phyloP scores from a whole-genome alignment of 2,797 vertebrate species.

The Chiloscyllium punctatum region DNA sequence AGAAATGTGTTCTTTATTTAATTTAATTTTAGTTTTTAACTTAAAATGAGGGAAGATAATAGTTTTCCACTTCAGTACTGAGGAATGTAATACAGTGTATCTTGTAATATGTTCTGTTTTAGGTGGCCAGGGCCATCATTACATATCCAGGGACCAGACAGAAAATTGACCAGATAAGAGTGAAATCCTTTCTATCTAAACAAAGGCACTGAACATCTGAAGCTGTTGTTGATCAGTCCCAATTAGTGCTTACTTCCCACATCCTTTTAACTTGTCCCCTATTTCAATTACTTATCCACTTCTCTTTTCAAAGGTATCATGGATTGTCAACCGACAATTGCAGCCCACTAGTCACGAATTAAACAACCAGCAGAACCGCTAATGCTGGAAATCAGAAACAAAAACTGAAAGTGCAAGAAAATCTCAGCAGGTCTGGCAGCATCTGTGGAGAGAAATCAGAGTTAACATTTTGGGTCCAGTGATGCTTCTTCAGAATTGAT shows the following conservation, averaged over 20 bases:
- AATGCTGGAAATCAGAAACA: too few relatives aligned
- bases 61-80: background rate
- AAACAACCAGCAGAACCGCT: background rate
- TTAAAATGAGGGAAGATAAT: too few relatives aligned
- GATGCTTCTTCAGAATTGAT: too few relatives aligned
- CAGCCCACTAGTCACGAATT: background rate
- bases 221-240: background rate
- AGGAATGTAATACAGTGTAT: too few relatives aligned
- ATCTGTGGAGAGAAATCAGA: too few relatives aligned
- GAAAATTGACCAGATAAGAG: background rate
- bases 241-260: background rate
- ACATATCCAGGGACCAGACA: background rate
- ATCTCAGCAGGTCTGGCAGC: too few relatives aligned
- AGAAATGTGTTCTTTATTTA: background rate
- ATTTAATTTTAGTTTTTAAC: too few relatives aligned
- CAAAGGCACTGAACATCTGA: background rate
- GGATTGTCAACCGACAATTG: background rate
- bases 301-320: background rate
- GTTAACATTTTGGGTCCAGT: too few relatives aligned
- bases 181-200: background rate
- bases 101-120: background rate
- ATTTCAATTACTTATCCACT: background rate
- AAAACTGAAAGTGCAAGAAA: too few relatives aligned
- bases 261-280: background rate
- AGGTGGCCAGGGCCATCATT: background rate